phyloP scores from a whole-genome alignment of 2,113 vertebrate genomes.

The Cottus gobio region DNA sequence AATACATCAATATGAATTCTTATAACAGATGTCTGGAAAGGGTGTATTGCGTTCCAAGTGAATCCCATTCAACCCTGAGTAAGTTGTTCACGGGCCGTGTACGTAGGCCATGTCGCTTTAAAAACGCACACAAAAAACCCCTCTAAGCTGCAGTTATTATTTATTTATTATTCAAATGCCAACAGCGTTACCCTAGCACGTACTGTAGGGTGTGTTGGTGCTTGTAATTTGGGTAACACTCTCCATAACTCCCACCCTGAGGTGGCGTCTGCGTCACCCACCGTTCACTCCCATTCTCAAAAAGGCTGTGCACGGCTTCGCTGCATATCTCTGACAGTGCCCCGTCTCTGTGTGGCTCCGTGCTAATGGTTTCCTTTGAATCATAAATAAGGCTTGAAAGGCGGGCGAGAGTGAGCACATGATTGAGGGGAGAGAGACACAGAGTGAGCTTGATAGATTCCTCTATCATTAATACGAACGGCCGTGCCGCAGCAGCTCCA shows the following conservation, averaged over 20 bases:
- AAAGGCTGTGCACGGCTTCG: slow-evolving; percentile 29
- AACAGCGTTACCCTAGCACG: background rate
- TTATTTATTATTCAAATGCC: background rate
- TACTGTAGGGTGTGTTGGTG: background rate
- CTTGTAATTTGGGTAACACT: slow-evolving; percentile 32
- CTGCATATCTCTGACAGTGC: slow-evolving; percentile 46
- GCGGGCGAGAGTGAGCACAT: slow-evolving; percentile 44
- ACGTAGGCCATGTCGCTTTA: background rate
- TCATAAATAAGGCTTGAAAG: slow-evolving; percentile 70
- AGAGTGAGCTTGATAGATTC: slow-evolving; percentile 64
- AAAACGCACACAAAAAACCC: no score
- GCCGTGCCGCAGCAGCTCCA: slow-evolving; percentile 46
- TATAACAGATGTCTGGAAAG: background rate
- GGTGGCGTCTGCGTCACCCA: no score
- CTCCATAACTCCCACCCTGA: slow-evolving; percentile 23
- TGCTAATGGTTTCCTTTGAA: slow-evolving; percentile 62
- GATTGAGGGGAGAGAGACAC: slow-evolving; percentile 51
- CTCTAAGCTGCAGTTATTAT: no score
- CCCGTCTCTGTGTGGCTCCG: slow-evolving; percentile 41
- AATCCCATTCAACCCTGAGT: no score
- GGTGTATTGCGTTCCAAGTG: background rate
- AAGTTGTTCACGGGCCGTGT: background rate
- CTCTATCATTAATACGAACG: slow-evolving; percentile 67
- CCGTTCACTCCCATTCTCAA: background rate
- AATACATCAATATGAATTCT: background rate